Percentiles rank a stretch among this genome's conserved stretches.
Evolutionary conservation across 2,113 vertebrate genomes (phyloP).

Genomic region (Xiphophorus maculatus): DNA sequence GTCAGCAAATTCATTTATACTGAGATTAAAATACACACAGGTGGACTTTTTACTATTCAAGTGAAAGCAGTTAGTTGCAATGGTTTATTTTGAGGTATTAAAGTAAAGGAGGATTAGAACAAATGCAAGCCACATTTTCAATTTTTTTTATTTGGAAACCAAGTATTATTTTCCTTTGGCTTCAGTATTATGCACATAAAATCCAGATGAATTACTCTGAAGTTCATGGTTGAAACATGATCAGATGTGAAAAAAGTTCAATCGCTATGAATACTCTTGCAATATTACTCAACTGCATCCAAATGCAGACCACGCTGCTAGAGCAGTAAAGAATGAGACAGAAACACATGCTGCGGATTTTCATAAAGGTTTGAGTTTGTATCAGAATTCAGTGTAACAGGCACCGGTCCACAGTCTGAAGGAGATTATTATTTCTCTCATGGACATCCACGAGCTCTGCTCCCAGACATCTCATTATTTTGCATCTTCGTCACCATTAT

Average conservation of each 20-base stretch:
- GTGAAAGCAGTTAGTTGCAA: too few relatives aligned
- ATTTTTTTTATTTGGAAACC: too few relatives aligned
- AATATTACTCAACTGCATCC: background rate
- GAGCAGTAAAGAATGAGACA: background rate
- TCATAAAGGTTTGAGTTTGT: constrained; percentile 16
- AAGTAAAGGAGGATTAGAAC: too few relatives aligned
- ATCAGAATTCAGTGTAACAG: constrained; percentile 7
- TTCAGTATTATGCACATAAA: background rate
- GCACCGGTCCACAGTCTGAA: constrained; percentile 21
- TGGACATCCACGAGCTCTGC: constrained; percentile 35
- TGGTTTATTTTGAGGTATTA: too few relatives aligned
- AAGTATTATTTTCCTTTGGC: background rate
- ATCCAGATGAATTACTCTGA: background rate
- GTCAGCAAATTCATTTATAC: too few relatives aligned
- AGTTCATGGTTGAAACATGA: background rate
- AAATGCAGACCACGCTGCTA: background rate
- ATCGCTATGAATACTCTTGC: background rate
- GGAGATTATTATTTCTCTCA: constrained; percentile 25
- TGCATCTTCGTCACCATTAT: constrained; percentile 72
- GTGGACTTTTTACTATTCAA: too few relatives aligned
- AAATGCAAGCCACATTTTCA: too few relatives aligned
- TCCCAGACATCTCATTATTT: constrained; percentile 69
- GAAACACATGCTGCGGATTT: background rate
- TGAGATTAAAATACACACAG: too few relatives aligned
- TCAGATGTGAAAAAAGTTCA: background rate